A percentile compares a stretch with the other conserved stretches of the same genome.
These are phyloP conservation scores for Enteromius thamalakanensis DNA, from an alignment of 2,797 vertebrate genomes.

Conservation along the genomic window DNA sequence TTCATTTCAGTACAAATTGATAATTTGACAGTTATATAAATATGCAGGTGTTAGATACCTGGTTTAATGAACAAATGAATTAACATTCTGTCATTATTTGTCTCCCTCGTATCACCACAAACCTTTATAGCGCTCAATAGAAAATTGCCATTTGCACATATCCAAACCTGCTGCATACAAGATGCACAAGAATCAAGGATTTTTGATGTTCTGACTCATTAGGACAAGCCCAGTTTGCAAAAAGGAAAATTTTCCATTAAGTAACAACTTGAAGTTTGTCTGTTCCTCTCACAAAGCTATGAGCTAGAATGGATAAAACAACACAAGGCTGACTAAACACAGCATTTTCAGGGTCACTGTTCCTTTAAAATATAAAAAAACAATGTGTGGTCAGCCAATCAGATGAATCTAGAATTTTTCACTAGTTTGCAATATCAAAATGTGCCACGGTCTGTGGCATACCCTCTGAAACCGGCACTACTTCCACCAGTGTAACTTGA, in stretches of 20 bases:
- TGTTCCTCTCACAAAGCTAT: background rate
- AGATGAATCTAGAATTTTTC: background rate
- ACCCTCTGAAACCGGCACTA: background rate
- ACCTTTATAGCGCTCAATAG: background rate
- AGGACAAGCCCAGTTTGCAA: background rate
- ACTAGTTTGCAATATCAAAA: background rate
- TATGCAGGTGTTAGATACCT: background rate
- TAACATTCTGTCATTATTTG: background rate
- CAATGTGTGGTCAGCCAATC: background rate
- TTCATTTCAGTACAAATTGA: background rate
- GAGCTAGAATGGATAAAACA: background rate
- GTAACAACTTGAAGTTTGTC: background rate
- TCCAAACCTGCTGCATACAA: background rate
- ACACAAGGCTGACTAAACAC: too few relatives aligned
- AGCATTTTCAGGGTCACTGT: background rate
- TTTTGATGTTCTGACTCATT: background rate
- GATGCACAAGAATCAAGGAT: background rate
- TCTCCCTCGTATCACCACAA: background rate
- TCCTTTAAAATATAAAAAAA: background rate
- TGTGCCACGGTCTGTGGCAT: background rate
- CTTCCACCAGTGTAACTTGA: slow-evolving; percentile 13
- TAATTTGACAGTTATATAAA: too few relatives aligned
- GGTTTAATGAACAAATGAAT: background rate
- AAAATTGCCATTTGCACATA: background rate
- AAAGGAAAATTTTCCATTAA: too few relatives aligned